Base-by-base conservation (phyloP, 2,888 invertebrate species). In the Atrina japonica region DNA sequence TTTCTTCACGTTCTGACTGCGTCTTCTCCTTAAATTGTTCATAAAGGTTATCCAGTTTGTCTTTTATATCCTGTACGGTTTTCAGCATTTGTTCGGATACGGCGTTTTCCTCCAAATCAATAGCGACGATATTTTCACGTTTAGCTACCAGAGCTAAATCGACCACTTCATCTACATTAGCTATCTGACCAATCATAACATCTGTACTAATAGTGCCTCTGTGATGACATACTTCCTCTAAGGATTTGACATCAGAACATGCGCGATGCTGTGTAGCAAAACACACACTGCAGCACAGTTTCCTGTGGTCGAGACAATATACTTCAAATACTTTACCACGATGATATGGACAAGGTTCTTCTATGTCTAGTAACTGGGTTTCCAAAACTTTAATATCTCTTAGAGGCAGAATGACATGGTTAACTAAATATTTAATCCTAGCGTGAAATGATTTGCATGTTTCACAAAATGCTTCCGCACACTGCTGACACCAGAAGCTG, bases 391-490 rank as follows among this genome's bases (percentile, higher is more conserved):
- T 47, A 30, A 35, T 23, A 16, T 56, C 11, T 35, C 11, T 11
- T 35, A 35, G 11, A 11, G 5, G 11, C 23, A 49, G 5, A 16
- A 61, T 21, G 1, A 18, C 35, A 21, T 47, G 30, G 47, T 47
- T 23, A 14, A 29, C n/a, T 30, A 18, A 35, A 16, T 43, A 35
- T 14, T 30, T 29, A 30, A 30, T 16, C 18, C 23, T 29, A 14
- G 14, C 30, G 21, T 47, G 47, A 5, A 49, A 49, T n/a, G 49
- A 18, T 30, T 45, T 49, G 23, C 61, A 61, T n/a, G 61, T 11
- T 35, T 47, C 61, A 61, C 61, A 61, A 30, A 61, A 27, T 14
- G 18, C 23, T 3, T 61, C 61, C 29, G 47, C 30, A 49, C 61
- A 61, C 18, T 61, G 45, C n/a, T 49, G 47, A 35, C 61, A 61